A percentile compares a stretch with the other conserved stretches of the same genome.
Evolutionary conservation across 2,113 vertebrate species (phyloP).

Genomic region (Corythoichthys haematopterus): DNA sequence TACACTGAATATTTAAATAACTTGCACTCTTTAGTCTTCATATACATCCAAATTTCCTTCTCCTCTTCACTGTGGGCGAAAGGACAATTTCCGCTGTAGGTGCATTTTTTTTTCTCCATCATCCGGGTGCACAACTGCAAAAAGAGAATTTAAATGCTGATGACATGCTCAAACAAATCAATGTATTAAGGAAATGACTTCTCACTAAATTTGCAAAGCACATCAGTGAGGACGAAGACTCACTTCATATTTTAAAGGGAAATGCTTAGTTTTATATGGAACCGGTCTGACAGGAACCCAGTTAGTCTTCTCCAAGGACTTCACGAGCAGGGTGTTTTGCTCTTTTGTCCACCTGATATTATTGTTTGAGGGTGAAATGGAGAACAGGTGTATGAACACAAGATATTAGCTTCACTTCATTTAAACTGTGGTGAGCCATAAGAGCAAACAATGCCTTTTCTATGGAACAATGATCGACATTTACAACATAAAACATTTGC

Average conservation of each 20-base stretch:
- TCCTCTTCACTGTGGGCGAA: constrained; percentile 94
- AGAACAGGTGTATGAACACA: neutral
- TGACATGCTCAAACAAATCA: neutral
- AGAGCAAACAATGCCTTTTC: neutral
- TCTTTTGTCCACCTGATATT: constrained; percentile 87
- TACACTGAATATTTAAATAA: constrained; percentile 17
- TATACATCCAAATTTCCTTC: constrained; percentile 94
- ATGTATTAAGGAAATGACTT: neutral
- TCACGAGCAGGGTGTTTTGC: constrained; percentile 82
- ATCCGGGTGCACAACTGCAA: constrained; percentile 85
- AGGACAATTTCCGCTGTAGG: constrained; percentile 85
- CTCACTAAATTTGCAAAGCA: neutral
- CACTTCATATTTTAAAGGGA: constrained; percentile 88
- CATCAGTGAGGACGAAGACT: neutral
- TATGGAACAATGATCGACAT: too few species aligned
- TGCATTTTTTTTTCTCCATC: constrained; percentile 85
- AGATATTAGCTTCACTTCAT: neutral
- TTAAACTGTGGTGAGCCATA: neutral
- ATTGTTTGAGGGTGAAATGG: neutral
- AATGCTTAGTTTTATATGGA: constrained; percentile 79
- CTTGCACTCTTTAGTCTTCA: constrained; percentile 95
- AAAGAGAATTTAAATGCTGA: constrained; percentile 6
- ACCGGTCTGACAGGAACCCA: constrained; percentile 89
- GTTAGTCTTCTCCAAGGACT: constrained; percentile 84
- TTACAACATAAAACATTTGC: too few species aligned